Evolutionary conservation across 2,888 invertebrate genomes (phyloP), one percentile per base, ranked within the genome.

Genomic region (Netelia fuscicornis): DNA sequence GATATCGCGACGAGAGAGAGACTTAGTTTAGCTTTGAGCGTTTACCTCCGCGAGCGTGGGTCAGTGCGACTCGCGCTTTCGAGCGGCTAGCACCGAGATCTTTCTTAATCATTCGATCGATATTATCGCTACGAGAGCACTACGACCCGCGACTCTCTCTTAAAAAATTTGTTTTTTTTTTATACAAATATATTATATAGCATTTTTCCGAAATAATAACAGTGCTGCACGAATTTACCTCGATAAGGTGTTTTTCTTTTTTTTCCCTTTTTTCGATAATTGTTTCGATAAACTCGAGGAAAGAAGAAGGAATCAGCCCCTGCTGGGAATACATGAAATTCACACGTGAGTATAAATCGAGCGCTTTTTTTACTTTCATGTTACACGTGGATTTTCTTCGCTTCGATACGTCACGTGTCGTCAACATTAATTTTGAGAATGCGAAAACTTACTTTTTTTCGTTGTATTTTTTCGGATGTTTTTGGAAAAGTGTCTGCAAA

Each of bases 1-100:
- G 90, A 90, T 91, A 90, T 87, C 81, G 71, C 79, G 85, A 88
- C 80, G 80, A 81, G 62, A 62, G 76, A 56, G 81, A 83, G 89
- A 88, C 88, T 89, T 89, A 88, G 90, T 90, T 92, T 89, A 90
- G 90, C 89, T 90, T 90, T 78, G 81, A 88, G 89, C 89, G 89
- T 92, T 92, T 92, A 92, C 92, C 90, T 92, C 90, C 81, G 82
- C 84, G 83, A 82, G 86, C 88, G 88, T 88, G 89, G 91, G 89
- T 91, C 93, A 93, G 93, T 93, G 89, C 91, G 92, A 88, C 91
- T 91, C 91, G 92, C 90, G 93, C 93, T 92, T 92, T 91, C 92
- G 90, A 91, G 90, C 91, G 86, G 92, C 90, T 89, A 92, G 90
- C 92, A 93, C 89, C 86, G 84, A 83, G 75, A 83, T 56, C 80